Evolutionary conservation across 2,888 invertebrate genomes (phyloP), one percentile per base, ranked within the genome.

Genomic region (Agrotis segetum): DNA sequence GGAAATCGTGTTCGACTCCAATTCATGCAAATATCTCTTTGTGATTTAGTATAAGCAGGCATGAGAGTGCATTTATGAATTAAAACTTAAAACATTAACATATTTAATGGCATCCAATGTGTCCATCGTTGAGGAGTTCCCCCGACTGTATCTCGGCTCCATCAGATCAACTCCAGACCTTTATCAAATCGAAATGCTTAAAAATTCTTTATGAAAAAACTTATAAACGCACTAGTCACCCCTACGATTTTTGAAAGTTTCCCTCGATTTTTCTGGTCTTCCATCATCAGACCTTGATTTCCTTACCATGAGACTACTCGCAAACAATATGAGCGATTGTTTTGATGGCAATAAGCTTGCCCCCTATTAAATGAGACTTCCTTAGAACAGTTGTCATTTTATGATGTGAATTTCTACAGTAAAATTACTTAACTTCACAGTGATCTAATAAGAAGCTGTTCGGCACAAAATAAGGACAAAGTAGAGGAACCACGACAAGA

Each of bases 11-110:
- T 74, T 71, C 52, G 44, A 72, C 49, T 74, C 47, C 67, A 64
- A 77, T 69, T 66, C 65, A 83, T 76, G 74, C 78, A 73, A 81
- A 84, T 67, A 69, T 70, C 52, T 67, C 59, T 71, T 66, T 67
- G 65, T 67, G 58, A 60, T 69, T 55, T 67, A 71, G 53, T 77
- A 63, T 67, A 65, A 65, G 52, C 21, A 83, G 66, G 69, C 75
- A 74, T 76, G 74, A 77, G 73, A 80, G 70, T 75, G 76, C 77
- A 84, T 83, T 71, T 71, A 74, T 71, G 73, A 50, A 59, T 82
- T 82, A 75, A 81, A 75, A 75, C 74, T 74, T 56, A 69, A 77
- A 84, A 84, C 63, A 81, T 81, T 81, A 83, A 79, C 75, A 82
- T 82, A 81, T 80, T 58, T 74, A 83, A 81, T 83, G 68, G 47